phyloP scores from a whole-genome alignment of 2,888 invertebrate genomes.

The Abrostola tripartita region DNA sequence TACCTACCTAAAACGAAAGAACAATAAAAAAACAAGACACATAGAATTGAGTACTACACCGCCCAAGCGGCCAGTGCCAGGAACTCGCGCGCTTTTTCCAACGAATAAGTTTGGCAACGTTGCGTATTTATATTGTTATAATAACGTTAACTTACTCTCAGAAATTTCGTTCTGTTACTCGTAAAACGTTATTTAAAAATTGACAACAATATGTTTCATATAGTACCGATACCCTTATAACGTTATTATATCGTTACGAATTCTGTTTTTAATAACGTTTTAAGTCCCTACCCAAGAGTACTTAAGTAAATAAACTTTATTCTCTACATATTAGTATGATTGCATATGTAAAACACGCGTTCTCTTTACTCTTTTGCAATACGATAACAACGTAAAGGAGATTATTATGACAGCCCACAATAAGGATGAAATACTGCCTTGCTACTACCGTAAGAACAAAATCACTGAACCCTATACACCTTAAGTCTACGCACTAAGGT shows the following conservation, averaged over 20 bases:
- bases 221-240: too few species aligned
- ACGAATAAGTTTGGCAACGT: too few species aligned
- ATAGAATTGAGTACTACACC: slow-evolving; percentile 8
- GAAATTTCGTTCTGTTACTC: too few species aligned
- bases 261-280: too few species aligned
- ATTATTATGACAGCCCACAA: slow-evolving; percentile 72
- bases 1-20: background rate
- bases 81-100: too few species aligned
- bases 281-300: too few species aligned
- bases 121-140: too few species aligned
- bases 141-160: too few species aligned
- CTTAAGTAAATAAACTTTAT: slow-evolving; percentile 41
- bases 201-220: too few species aligned
- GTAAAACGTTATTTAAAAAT: too few species aligned
- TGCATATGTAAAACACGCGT: slow-evolving; percentile 63
- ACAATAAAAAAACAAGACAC: background rate
- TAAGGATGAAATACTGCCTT: slow-evolving; percentile 69
- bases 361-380: slow-evolving; percentile 58
- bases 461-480: slow-evolving; percentile 1
- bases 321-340: slow-evolving; percentile 46
- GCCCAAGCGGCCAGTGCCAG: too few species aligned
- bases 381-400: slow-evolving; percentile 65
- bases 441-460: slow-evolving; percentile 29
- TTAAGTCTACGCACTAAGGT: slow-evolving; percentile 32
- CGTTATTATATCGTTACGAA: too few species aligned